phyloP scores from a whole-genome alignment of 2,113 vertebrate species.

The Gnathonemus longibarbis region DNA sequence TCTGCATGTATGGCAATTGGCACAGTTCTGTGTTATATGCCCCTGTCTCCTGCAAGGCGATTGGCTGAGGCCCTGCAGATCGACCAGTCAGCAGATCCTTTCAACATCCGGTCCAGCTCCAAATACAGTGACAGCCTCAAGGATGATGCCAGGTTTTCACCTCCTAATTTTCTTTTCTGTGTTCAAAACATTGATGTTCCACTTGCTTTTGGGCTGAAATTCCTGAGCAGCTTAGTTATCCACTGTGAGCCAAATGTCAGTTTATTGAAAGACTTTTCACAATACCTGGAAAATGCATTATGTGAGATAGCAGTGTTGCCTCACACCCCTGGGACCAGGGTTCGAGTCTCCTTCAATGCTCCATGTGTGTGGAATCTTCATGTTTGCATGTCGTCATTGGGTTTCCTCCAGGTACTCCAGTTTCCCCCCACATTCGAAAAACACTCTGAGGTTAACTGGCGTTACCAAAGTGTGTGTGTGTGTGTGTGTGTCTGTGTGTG shows the following conservation, averaged over 20 bases:
- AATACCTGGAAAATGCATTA: background rate
- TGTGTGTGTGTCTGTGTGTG: no score
- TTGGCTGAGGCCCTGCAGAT: slow-evolving; percentile 92
- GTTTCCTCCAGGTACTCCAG: background rate
- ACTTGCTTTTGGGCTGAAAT: background rate
- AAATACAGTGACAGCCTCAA: slow-evolving; percentile 88
- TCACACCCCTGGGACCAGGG: background rate
- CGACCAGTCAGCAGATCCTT: slow-evolving; percentile 79
- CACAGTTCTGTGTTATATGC: background rate
- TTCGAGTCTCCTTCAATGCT: background rate
- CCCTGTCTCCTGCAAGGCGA: slow-evolving; percentile 40
- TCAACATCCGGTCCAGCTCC: slow-evolving; percentile 73
- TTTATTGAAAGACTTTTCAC: background rate
- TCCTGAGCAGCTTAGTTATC: background rate
- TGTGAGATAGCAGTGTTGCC: background rate
- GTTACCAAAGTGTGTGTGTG: background rate
- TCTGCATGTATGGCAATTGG: background rate
- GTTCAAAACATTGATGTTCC: background rate
- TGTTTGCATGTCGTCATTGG: background rate
- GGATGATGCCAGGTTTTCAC: slow-evolving; percentile 81
- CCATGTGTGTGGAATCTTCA: background rate
- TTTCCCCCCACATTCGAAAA: background rate
- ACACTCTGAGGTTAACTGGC: background rate
- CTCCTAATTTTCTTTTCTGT: background rate
- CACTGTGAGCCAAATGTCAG: background rate